Conservation (phyloP, 2,888 invertebrate species). For the Aporophyla lueneburgensis region DNA sequence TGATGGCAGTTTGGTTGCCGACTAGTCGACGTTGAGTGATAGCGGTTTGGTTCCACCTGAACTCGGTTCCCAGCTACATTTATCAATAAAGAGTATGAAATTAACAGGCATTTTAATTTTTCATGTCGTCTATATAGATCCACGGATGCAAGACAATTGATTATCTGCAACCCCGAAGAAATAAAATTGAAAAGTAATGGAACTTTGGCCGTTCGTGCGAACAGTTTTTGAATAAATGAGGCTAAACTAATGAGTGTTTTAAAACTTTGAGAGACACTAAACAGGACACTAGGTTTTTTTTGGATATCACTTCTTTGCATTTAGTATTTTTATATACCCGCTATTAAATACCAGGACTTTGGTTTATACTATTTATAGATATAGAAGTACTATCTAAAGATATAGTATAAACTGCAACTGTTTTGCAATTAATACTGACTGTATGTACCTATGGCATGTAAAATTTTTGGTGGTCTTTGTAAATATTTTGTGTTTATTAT, state of each 20-base stretch:
- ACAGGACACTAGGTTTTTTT: no score
- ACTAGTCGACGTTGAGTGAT: neutral
- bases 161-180: slow-evolving; percentile 12
- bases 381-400: neutral
- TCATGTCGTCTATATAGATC: slow-evolving; percentile 1
- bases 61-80: neutral
- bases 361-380: neutral
- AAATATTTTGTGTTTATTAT: neutral
- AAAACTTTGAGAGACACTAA: neutral
- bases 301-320: neutral
- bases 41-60: neutral
- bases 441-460: neutral
- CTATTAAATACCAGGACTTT: neutral
- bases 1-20: no score
- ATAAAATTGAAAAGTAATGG: slow-evolving; percentile 8
- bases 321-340: neutral
- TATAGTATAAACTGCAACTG: neutral
- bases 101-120: slow-evolving; percentile 19
- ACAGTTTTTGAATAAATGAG: neutral
- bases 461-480: neutral
- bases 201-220: neutral
- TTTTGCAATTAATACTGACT: neutral
- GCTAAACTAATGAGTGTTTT: neutral
- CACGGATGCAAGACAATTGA: slow-evolving; percentile 4
- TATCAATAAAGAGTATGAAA: neutral